Evolutionary conservation across 2,888 invertebrate species (phyloP).

Genomic region (Didymodactylos carnosus): DNA sequence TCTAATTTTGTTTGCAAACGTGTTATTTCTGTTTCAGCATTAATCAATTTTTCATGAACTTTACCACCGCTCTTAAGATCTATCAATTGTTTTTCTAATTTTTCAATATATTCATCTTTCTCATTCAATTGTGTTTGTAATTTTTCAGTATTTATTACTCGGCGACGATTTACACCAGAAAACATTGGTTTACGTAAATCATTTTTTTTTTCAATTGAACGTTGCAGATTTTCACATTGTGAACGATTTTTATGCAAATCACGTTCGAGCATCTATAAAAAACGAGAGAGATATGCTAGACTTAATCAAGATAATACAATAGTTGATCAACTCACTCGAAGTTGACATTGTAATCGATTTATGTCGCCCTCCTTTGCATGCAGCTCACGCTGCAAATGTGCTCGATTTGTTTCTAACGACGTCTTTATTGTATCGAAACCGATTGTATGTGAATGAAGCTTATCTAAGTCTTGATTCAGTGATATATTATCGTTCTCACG

Average conservation of each 20-base stretch:
- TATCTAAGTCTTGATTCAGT: not conserved
- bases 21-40: not conserved
- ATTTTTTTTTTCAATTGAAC: too few species aligned
- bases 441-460: not conserved
- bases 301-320: not conserved
- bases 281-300: not conserved
- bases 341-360: conserved; percentile 3
- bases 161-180: not conserved
- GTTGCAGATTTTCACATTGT: not conserved
- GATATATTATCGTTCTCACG: not conserved
- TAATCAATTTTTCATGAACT: not conserved
- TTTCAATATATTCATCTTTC: not conserved
- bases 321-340: not conserved
- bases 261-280: not conserved
- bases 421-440: conserved; percentile 1
- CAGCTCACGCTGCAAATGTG: conserved; percentile 8
- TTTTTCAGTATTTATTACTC: not conserved
- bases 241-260: not conserved
- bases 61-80: too few species aligned
- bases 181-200: not conserved
- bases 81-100: not conserved
- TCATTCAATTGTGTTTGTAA: not conserved
- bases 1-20: not conserved
- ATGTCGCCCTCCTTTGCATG: conserved; percentile 6
- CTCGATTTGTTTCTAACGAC: conserved; percentile 10